Base-by-base conservation (phyloP, 2,888 invertebrate genomes). In the Plebejus anna region DNA sequence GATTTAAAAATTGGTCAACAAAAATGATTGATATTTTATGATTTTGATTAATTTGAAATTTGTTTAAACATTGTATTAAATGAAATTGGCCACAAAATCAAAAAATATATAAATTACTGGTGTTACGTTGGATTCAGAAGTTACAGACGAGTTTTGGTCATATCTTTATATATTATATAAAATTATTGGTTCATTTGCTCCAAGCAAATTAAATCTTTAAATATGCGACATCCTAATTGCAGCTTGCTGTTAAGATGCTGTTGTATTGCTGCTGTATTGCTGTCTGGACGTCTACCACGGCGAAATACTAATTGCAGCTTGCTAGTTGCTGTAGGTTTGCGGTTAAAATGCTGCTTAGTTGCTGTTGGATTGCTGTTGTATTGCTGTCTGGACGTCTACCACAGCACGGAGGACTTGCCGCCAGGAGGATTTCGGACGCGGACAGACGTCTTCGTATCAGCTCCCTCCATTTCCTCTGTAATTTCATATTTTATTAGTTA, bases 361-460 rank as follows among this genome's bases (percentile, higher is more conserved):
- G 22, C 59, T 22, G 59, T 59, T 59, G n/a, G 4, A 2, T 59
- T 59, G 59, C 59, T n/a, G 22, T 59, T 22, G 59, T 22, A 1
- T 22, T 61, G 61, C 61, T 28, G 61, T 7, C 22, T 22, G 9
- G 32, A 32, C 28, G 78, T 80, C 76, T 97, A 98, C 98, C 97
- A 98, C 87, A 98, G 96, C 71, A 95, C 96, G 76, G 97, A 96
- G 16, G 98, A 98, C 88, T 97, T 96, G 75, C 98, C 98, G 82
- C 98, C 98, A 1, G 98, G 98, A 9, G 98, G 98, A 94, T 98
- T 97, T 87, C 96, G 95, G 4, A 98, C 97, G 82, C 97, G 96
- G 78, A 98, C 98, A 77, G 96, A 97, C 0, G 97, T 96, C 85
- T 97, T 96, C 81, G 96, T 95, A 77, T 96, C 96, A 16, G 94